These are phyloP conservation scores for Luffia ferchaultella DNA, from an alignment of 2,888 invertebrate species.

Conservation along the genomic window DNA sequence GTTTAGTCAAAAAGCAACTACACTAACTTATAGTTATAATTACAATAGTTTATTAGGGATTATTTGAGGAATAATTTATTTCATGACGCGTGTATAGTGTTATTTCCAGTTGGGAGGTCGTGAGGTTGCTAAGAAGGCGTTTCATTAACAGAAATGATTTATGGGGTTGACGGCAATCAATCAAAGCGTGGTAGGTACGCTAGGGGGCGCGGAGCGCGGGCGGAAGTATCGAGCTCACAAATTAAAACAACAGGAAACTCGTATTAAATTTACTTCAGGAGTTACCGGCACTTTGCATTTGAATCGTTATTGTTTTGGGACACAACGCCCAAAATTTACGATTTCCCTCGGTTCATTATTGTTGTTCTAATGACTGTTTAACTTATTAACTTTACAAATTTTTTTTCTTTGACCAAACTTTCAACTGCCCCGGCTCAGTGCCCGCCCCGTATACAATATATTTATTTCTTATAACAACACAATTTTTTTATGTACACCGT, in stretches of 20 bases:
- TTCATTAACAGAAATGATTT: neutral
- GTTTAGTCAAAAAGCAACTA: neutral
- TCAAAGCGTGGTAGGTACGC: neutral
- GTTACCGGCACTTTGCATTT: neutral
- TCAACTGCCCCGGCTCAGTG: constrained; percentile 47
- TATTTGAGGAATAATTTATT: too few relatives aligned
- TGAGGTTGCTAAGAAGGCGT: neutral
- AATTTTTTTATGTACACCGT: constrained; percentile 15
- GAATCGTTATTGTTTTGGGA: neutral
- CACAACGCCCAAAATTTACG: neutral
- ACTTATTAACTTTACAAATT: neutral
- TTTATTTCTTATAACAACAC: constrained; percentile 13
- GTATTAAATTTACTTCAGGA: neutral
- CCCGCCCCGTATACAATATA: constrained; percentile 22
- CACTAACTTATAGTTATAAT: neutral
- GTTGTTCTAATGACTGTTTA: neutral
- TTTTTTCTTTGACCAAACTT: constrained; percentile 2
- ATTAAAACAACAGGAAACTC: neutral
- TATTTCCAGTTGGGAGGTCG: neutral
- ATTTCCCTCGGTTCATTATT: neutral
- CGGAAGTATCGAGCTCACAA: too few relatives aligned
- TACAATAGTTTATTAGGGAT: too few relatives aligned
- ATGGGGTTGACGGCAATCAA: neutral
- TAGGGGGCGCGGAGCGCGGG: neutral
- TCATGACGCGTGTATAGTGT: too few relatives aligned